Evolutionary conservation across 2,888 invertebrate species (phyloP).

Genomic region (Cancer borealis): DNA sequence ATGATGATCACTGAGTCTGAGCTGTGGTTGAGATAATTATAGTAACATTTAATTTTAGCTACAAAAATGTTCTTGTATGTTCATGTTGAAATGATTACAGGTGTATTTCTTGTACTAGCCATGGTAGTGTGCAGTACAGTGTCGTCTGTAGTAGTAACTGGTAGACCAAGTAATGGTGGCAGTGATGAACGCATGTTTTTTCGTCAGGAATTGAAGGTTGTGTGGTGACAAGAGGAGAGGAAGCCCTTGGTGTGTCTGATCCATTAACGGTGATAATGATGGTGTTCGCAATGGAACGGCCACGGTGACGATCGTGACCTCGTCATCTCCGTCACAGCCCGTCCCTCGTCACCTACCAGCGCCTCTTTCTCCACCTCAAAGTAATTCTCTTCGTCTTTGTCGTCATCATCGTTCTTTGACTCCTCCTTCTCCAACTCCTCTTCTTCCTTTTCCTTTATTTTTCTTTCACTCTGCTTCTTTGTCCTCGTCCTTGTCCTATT

Average conservation of each 20-base stretch:
- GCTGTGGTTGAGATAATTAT: background rate
- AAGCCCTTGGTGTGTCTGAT: background rate
- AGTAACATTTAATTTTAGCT: background rate
- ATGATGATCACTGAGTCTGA: background rate
- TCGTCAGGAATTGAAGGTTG: background rate
- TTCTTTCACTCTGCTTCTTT: background rate
- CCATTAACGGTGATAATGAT: constrained; percentile 32
- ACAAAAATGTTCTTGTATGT: background rate
- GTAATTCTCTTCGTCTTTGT: background rate
- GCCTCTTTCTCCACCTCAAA: background rate
- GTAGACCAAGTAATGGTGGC: background rate
- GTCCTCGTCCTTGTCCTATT: background rate
- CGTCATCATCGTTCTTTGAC: background rate
- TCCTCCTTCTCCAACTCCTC: background rate
- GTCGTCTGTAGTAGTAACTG: background rate
- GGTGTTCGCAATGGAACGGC: constrained; percentile 14
- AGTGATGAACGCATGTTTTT: background rate
- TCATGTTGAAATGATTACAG: background rate
- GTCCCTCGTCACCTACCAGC: background rate
- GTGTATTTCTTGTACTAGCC: background rate
- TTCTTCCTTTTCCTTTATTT: background rate
- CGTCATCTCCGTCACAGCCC: background rate
- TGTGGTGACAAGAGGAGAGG: background rate
- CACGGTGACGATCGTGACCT: constrained; percentile 23
- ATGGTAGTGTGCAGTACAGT: background rate